These are phyloP conservation scores for Troides oblongomaculatus DNA, from an alignment of 2,888 invertebrate genomes.

Conservation along the genomic window DNA sequence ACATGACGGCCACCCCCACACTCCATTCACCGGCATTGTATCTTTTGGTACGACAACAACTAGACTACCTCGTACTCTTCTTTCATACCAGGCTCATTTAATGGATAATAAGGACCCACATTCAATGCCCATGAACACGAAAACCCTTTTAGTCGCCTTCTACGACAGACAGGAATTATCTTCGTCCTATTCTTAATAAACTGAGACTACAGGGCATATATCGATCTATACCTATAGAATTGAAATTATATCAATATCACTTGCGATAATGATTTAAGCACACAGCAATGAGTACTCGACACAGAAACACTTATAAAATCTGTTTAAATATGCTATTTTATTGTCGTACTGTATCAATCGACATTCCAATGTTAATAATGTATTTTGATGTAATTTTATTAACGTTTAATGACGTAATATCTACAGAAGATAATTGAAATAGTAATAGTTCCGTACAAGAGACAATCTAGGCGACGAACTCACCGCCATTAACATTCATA, in stretches of 20 bases:
- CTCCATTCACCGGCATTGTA: too few relatives aligned
- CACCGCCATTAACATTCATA: neutral
- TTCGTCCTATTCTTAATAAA: too few relatives aligned
- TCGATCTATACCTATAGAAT: neutral
- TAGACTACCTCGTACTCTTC: too few relatives aligned
- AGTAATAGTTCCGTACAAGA: neutral
- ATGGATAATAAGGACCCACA: too few relatives aligned
- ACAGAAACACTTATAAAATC: slow-evolving; percentile 22
- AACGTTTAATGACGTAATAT: slow-evolving; percentile 12
- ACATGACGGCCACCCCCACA: too few relatives aligned
- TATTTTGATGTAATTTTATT: slow-evolving; percentile 15
- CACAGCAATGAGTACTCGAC: slow-evolving; percentile 15
- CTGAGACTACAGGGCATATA: neutral
- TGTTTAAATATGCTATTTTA: slow-evolving; percentile 26
- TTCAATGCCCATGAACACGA: too few relatives aligned
- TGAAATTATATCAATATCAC: neutral
- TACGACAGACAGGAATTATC: too few relatives aligned
- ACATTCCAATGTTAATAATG: slow-evolving; percentile 19
- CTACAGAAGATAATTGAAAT: slow-evolving; percentile 3
- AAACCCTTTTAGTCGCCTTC: too few relatives aligned
- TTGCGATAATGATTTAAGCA: neutral
- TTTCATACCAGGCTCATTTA: too few relatives aligned
- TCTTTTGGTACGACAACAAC: too few relatives aligned
- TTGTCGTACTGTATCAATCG: slow-evolving; percentile 12
- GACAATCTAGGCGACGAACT: neutral